Percentiles rank a stretch among this genome's conserved stretches.
phyloP scores from a whole-genome alignment of 2,797 vertebrate species.

The Falco concolor region DNA sequence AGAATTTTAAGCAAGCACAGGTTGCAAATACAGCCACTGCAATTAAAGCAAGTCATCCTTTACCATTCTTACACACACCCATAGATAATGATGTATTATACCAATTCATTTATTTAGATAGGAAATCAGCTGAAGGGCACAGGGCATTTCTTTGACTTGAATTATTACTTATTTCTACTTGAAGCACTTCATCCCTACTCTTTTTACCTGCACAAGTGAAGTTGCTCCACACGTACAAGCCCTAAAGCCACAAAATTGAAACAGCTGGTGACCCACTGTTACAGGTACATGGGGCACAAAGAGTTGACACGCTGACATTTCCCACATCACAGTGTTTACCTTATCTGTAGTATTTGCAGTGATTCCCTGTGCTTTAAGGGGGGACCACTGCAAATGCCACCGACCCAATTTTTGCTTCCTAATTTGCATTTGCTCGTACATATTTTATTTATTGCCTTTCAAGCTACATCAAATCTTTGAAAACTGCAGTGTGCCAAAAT shows the following conservation, averaged over 20 bases:
- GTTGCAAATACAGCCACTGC: not conserved
- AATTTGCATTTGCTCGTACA: not conserved
- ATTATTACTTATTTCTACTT: not conserved
- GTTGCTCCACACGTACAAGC: not conserved
- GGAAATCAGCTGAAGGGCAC: not conserved
- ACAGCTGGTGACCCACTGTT: fast-evolving
- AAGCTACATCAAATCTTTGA: not conserved
- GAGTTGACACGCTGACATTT: not conserved
- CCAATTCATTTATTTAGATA: not conserved
- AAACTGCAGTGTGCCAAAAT: conserved; percentile 5
- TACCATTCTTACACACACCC: not conserved
- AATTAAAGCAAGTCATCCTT: not conserved
- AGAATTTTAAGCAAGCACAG: not conserved
- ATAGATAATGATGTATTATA: not conserved
- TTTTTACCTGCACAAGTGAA: not conserved
- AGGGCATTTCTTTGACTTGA: not conserved
- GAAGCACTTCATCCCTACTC: not conserved
- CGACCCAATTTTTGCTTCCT: not conserved
- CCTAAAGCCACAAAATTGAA: not conserved
- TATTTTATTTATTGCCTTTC: not conserved
- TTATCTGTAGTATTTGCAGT: not conserved
- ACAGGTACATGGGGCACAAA: not conserved
- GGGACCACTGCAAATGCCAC: not conserved
- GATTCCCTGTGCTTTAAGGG: not conserved
- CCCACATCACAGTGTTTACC: not conserved